Base-by-base conservation (phyloP, 2,113 vertebrate genomes). In the Nothobranchius furzeri region DNA sequence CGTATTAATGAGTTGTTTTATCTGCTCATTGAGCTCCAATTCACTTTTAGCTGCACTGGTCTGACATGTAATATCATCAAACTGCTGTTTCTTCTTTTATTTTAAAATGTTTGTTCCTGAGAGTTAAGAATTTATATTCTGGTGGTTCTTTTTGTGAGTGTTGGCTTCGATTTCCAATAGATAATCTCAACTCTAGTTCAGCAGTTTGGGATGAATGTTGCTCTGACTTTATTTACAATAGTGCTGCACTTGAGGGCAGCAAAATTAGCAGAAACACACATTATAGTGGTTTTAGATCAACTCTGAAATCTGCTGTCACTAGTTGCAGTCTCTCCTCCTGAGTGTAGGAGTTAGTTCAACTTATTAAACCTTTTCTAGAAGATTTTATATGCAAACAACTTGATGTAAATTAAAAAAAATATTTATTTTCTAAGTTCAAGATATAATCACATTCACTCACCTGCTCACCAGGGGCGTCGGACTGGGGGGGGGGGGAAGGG, bases 1-100 rank as follows among this genome's bases (percentile, higher is more conserved):
- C 72, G 58, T 60, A 84, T 85, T 86, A 78, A 84, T 80, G 72
- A 70, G 80, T 79, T 81, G 60, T 60, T 88, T 70, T 74, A 65
- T 85, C 24, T 64, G 35, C 70, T 55, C 48, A 76, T 56, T 48
- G 42, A 77, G 60, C 43, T 52, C 10, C 11, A 47, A 77, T 79
- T 75, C 54, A 72, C 57, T 82, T 84, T 75, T 30, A 58, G 15
- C 4, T 1, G 15, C 57, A 71, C 63, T 71, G 17, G 51, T 72
- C 17, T 17, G 30, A 84, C 66, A 48, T 69, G 20, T 47, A 49
- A 10, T 46, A 7, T 56, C 52, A 45, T 14, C 49, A 45, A 35
- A 45, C 14, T 35, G 43, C 17, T 52, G n/a, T 36, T 35, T 75
- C 75, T 82, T 84, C 70, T 85, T 61, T 60, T 1, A 79, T 64